Evolutionary conservation across 2,797 vertebrate species (phyloP).

Genomic region (Mus caroli): DNA sequence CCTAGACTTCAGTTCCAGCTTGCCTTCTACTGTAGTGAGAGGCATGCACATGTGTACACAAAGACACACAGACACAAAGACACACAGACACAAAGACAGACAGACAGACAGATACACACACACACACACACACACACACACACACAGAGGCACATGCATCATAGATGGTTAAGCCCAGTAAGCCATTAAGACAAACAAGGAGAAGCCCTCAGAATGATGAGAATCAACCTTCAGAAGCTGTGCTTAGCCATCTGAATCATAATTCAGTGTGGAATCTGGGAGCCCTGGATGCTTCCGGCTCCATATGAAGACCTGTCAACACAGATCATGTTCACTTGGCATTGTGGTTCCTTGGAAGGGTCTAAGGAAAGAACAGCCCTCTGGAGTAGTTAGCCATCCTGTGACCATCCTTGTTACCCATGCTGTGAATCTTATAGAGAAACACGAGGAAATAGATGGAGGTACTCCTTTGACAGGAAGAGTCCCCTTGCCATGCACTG

Average conservation of each 20-base stretch:
- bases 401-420: accelerated
- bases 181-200: not conserved
- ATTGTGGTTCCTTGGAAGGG: not conserved
- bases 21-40: not conserved
- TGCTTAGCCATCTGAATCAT: not conserved
- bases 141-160: not conserved
- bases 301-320: not conserved
- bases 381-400: accelerated
- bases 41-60: not conserved
- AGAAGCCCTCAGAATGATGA: not conserved
- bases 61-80: not conserved
- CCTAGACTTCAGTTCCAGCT: not conserved
- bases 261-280: not conserved
- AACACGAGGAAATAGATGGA: not conserved
- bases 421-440: not conserved
- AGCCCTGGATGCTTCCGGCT: not conserved
- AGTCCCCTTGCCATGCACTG: not conserved
- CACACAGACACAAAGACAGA: not conserved
- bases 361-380: not conserved
- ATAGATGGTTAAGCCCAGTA: not conserved
- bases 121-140: not conserved
- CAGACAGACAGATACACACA: not conserved
- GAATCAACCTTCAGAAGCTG: not conserved
- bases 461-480: not conserved
- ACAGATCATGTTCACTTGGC: not conserved